Evolutionary conservation across 1,140 invertebrate genomes (phyloP), one percentile per base, ranked within the genome.

Genomic region (Agrilus planipennis): DNA sequence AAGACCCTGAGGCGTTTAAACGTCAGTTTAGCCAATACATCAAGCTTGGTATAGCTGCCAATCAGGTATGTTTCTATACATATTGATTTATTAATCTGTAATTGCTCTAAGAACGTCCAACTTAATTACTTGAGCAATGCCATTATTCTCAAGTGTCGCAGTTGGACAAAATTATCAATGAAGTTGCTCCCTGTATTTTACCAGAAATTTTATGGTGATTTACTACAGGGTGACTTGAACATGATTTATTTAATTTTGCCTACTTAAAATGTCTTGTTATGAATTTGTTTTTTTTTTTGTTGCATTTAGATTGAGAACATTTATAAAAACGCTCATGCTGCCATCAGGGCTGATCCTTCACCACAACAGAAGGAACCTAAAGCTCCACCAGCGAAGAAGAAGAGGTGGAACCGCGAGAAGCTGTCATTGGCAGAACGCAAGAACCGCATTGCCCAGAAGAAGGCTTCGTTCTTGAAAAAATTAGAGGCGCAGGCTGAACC

Each of bases 11-110:
- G 43, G 82, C 82, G 0, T 99, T 86, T 72, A 96, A 97, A 65
- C 82, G 82, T 53, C 95, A 99, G 61, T 99, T 99, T 68, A 91
- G 91, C 50, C 78, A 84, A 55, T 99, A 91, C 68, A 91, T 97
- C 54, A 89, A 89, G 61, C 58, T 81, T 45, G 84, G 84, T 50
- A 81, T 89, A 34, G 71, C 70, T 60, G 76, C 91, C 53, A 89
- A 95, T 53, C 75, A 72, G 60, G 90, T 95, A 70, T 77, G 79
- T 75, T 4, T 3, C 1, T 34, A 11, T 20, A 70, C 68, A 52
- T 70, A 47, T 30, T 17, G 37, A 42, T 44, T 10, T 32, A 41
- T 34, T 28, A 15, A 41, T n/a, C 32, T n/a, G 17, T 15, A 18
- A 4, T 34, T 40, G 70, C 37, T 15, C 62, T 63, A 32, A 16